phyloP scores from a whole-genome alignment of 2,888 invertebrate genomes.

The Acronicta aceris region DNA sequence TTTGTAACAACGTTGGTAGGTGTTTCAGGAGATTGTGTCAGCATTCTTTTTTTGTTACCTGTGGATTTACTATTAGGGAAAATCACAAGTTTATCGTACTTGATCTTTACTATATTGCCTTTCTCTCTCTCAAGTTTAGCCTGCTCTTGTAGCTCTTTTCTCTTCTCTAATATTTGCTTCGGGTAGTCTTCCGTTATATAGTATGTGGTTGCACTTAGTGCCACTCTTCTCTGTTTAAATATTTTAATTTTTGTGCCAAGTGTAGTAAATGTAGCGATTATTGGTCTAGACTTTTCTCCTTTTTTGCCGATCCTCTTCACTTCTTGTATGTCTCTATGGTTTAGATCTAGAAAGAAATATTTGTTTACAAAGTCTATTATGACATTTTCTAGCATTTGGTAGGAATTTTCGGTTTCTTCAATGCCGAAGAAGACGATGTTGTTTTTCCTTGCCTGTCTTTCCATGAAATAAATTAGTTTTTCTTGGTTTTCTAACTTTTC shows the following conservation, averaged over 20 bases:
- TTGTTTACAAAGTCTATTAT: neutral
- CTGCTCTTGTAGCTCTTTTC: conserved; percentile 9
- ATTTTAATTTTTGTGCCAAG: conserved; percentile 1
- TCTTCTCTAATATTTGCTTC: neutral
- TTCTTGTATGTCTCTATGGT: neutral
- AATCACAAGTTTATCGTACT: conserved; percentile 3
- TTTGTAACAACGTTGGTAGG: neutral
- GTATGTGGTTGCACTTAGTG: neutral
- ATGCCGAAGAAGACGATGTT: conserved; percentile 5
- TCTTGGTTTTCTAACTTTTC: conserved; percentile 11
- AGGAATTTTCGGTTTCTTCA: neutral
- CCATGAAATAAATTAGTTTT: neutral
- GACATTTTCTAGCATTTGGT: neutral
- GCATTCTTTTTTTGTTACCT: neutral
- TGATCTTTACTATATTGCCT: neutral
- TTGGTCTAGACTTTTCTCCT: conserved; percentile 2
- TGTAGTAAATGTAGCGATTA: neutral
- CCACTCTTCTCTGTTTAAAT: neutral
- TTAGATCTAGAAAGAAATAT: neutral
- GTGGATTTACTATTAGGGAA: neutral
- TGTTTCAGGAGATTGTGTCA: neutral
- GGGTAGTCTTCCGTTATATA: conserved; percentile 6
- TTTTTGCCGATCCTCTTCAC: conserved; percentile 1
- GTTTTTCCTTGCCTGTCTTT: conserved; percentile 9
- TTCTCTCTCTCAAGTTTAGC: neutral